Base-by-base conservation (phyloP, 2,888 invertebrate genomes). In the Pristionchus mayeri region DNA sequence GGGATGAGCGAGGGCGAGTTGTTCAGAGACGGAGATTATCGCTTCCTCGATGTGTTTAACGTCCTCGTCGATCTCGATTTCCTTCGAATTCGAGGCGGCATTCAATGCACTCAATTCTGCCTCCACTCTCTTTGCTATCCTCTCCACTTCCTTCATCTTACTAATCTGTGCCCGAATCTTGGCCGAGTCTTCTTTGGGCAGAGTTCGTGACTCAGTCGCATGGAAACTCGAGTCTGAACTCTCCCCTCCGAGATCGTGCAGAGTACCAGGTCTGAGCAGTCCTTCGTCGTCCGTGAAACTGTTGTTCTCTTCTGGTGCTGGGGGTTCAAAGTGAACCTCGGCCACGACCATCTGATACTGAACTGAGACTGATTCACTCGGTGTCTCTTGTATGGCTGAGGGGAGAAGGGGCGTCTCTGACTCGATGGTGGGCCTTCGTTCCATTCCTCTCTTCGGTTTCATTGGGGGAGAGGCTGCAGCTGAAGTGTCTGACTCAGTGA, bases 11-110 rank as follows among this genome's bases (percentile, higher is more conserved):
- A 78, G 52, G 7, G 88, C 87, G 18, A 91, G 67, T 57, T 88
- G 86, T 80, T 91, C 90, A 11, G 90, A 90, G 27, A 91, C 88
- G 52, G 84, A 86, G 67, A 91, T 86, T 71, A 91, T 91, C 9
- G 91, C 90, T 21, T 87, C 85, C 80, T 91, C 91, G 81, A 91
- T 91, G 27, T 87, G 80, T 37, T 87, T 85, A 21, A 86, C 88
- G 63, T 88, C 86, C 27, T 86, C 86, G 16, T 86, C 63, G 71
- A 86, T 86, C 27, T 85, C 84, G 1, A 63, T 37, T 0, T 50
- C 24, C 0, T 52, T 34, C 44, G 83, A 76, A 27, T 75, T 63
- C n/a, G 63, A 30, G 76, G 84, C 75, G 6, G 84, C 80, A 16
- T 86, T 87, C 13, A 88, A 6, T n/a, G 75, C 83, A 0, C 78